Conservation (phyloP, 2,797 vertebrate genomes). For the Podarcis lilfordi region DNA sequence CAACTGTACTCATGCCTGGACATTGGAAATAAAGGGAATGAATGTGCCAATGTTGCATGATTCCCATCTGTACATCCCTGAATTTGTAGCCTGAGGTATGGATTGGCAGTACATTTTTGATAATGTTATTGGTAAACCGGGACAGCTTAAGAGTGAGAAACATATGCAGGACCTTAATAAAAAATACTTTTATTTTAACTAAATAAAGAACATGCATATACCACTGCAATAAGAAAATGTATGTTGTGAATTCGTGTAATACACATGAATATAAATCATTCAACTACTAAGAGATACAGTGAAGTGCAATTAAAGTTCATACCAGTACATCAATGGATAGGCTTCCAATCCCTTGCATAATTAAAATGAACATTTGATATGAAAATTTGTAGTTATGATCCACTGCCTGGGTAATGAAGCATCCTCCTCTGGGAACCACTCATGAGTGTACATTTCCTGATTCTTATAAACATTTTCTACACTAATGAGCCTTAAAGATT, state of each 20-base stretch:
- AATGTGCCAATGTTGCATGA: not conserved
- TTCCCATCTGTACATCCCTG: not conserved
- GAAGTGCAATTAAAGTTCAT: slow-evolving; percentile 11
- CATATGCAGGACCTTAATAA: not conserved
- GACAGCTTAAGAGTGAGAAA: not conserved
- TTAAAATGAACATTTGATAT: slow-evolving; percentile 33
- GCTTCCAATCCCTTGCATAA: slow-evolving; percentile 13
- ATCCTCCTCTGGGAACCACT: not conserved
- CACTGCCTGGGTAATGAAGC: slow-evolving; percentile 1
- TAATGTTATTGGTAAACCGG: not conserved
- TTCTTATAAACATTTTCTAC: slow-evolving; percentile 30
- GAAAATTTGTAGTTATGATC: not conserved
- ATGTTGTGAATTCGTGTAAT: not conserved
- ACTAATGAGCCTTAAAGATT: not conserved
- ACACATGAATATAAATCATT: not conserved
- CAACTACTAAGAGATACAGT: not conserved
- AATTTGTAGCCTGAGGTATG: not conserved
- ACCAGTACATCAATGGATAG: not conserved
- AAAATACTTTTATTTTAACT: not conserved
- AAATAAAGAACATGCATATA: not conserved
- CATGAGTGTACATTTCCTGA: slow-evolving; percentile 1
- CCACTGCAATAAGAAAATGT: not conserved
- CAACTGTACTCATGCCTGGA: not conserved
- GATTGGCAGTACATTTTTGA: not conserved
- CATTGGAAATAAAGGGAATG: too few relatives aligned